Conservation (phyloP, 2,797 vertebrate genomes). For the Petrocephalus schoutedeni region DNA sequence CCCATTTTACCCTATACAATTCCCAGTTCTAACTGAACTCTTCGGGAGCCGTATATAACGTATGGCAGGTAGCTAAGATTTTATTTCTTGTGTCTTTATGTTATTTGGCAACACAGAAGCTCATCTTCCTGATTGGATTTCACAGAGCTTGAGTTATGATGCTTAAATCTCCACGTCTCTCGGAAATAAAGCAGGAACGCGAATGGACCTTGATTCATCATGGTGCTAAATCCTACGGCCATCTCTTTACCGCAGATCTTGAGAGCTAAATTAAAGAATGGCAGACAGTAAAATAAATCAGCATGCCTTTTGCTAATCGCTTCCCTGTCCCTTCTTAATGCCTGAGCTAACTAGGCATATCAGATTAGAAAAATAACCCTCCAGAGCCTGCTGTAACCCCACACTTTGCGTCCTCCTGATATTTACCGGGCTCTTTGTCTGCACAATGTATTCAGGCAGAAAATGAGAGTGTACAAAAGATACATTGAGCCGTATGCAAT, state of each 20-base stretch:
- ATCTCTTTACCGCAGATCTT: not conserved
- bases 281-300: conserved; percentile 7
- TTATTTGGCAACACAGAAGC: not conserved
- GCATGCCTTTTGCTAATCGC: not conserved
- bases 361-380: not conserved
- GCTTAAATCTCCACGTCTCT: conserved; percentile 2
- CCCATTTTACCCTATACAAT: not conserved
- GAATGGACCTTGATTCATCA: conserved; percentile 2
- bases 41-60: no score
- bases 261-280: conserved; percentile 14
- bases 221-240: not conserved
- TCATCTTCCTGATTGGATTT: conserved; percentile 7
- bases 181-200: not conserved
- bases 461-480: not conserved
- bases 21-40: not conserved
- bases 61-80: not conserved
- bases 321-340: not conserved
- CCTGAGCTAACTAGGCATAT: conserved; percentile 6
- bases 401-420: not conserved
- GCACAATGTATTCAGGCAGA: not conserved
- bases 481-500: not conserved
- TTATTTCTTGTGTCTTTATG: not conserved
- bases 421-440: not conserved
- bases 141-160: not conserved
- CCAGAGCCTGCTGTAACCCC: not conserved